Evolutionary conservation across 2,888 invertebrate genomes (phyloP), one percentile per base, ranked within the genome.

Genomic region (Orthosia incerta): DNA sequence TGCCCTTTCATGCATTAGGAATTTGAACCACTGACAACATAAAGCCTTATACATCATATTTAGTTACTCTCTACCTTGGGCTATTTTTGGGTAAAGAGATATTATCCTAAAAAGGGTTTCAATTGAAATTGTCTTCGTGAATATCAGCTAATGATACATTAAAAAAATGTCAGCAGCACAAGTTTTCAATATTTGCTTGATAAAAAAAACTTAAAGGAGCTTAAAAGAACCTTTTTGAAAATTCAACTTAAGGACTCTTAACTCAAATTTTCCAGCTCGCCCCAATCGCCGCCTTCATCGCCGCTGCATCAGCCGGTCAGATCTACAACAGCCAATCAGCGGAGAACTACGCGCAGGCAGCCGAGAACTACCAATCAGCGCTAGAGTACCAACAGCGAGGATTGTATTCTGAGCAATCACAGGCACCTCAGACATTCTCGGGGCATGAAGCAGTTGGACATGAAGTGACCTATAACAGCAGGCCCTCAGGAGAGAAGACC

Each of bases 361-460:
- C 91, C 0, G 93, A 94, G 63, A 64, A 85, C 76, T 93, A 94
- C 90, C 94, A 94, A 88, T 90, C 92, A 82, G 89, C 73, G 46
- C 86, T 89, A 48, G 93, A 93, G 70, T 83, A 88, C 23, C 93
- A 94, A 56, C 92, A 93, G 51, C 88, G 86, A 1, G 90, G 88
- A 5, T 72, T 88, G 3, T 91, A 92, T 76, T 87, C 88, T 23
- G 89, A 87, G 84, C 93, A 93, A 87, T 86, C 91, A 79, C 91
- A 92, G 23, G 56, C 51, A 0, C 79, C 83, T 5, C 81, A 74
- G 57, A 79, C 75, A 3, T 87, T 86, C 64, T 82, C 81, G 0
- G 85, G 79, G 0, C 86, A 89, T 5, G 81, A 79, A 16, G 39
- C 59, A 2, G 70, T 67, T 23, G 84, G 78, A 0, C 86, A 89